Base-by-base conservation (phyloP, 2,888 invertebrate genomes). In the Bombylius major region DNA sequence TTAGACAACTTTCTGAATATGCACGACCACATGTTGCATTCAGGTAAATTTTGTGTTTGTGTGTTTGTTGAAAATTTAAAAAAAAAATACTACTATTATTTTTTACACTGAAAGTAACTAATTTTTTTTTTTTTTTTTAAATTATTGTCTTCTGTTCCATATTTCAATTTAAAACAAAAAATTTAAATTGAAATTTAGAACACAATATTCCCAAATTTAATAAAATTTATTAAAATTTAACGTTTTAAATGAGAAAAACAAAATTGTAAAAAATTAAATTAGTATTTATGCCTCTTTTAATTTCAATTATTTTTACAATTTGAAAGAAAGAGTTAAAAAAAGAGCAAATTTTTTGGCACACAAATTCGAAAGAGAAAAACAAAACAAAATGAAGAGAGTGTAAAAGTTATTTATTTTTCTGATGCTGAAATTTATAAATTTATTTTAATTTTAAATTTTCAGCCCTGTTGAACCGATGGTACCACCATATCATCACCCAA, bases 11-110 rank as follows among this genome's bases (percentile, higher is more conserved):
- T 65, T 83, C 87, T 0, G 96, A 96, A 70, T 95, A 95, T 71
- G 94, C 94, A 8, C 78, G 95, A 62, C 95, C 96, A 0, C 95
- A 95, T 71, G 89, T 89, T 51, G 91, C 91, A 11, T 92, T 92
- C 78, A 78, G 93, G 74, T 75, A 64, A 59, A 61, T 60, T 50
- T 7, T 13, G 23, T 23, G 23, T 23, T 23, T 23, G 23, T 23
- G 23, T 23, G 23, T 23, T n/a, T n/a, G 11, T 12, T 12, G 13
- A 12, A 44, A 44, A 44, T 13, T 44, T 13, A 44, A 44, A 13
- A 44, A 44, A 13, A 39, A 39, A 9, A 9, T 11, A 39, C 7
- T 39, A 39, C 3, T 39, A 39, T 9, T 39, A 39, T 9, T 39
- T 9, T 39, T 9, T 39, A 39, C 11, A 12, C n/a, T 4, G 44